Evolutionary conservation across 2,797 vertebrate genomes (phyloP), one percentile per base, ranked within the genome.

Genomic region (Tangara arthus): DNA sequence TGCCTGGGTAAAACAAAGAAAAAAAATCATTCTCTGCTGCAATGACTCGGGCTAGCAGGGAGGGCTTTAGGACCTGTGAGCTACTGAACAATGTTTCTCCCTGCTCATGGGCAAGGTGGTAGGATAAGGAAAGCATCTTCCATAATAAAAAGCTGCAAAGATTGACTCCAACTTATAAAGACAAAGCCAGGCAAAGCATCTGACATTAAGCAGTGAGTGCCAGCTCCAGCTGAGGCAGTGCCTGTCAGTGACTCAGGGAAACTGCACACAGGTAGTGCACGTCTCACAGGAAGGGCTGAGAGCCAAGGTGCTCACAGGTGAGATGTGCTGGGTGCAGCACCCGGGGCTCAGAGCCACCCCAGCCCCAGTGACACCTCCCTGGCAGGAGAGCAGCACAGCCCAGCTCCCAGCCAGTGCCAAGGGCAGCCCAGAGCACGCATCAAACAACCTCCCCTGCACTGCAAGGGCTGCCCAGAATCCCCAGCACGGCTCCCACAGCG

Each of bases 171-270:
- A 87, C 24, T 63, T 37, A 16, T 0, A 78, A 77, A 85, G 64
- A 87, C 34, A 80, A 93, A 83, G 70, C n/a, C 66, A 79, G 47
- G 60, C 47, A 44, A 57, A 79, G 66, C 71, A 72, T 15, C 64
- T 73, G 47, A 7, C 3, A 1, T 47, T 42, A 18, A 82, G 35
- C 39, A 46, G 42, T 0, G 34, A 0, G 3, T 4, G 30, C 32
- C 12, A 52, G 82, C 16, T 77, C 19, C 4, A 70, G 64, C 71
- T 80, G 50, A 46, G 26, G 22, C 4, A 35, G 9, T 2, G 37
- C 76, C 80, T 65, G 28, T 9, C 60, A 60, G 75, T 42, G 84
- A 84, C 30, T 39, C 35, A 34, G 46, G 53, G 50, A n/a, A 79
- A 12, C 3, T 53, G 64, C 52, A 65, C 1, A 39, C 42, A 78